Conservation (phyloP, 2,888 invertebrate species). For the Megaustenia siamemsis region DNA sequence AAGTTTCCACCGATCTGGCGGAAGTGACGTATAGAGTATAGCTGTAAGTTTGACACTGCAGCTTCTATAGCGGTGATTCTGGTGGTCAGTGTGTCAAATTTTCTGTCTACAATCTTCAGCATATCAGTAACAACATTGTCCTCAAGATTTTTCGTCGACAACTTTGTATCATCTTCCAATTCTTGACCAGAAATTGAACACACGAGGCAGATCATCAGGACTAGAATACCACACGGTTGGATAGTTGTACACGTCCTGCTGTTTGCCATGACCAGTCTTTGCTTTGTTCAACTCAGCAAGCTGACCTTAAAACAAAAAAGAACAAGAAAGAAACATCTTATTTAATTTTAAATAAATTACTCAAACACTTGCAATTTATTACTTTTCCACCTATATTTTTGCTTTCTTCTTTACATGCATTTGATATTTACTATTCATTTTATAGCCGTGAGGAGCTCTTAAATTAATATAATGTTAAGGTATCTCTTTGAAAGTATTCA, state of each 20-base stretch:
- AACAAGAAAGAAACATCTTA: background rate
- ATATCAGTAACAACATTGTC: conserved; percentile 67
- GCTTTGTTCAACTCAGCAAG: background rate
- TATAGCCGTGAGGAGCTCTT: too few relatives aligned
- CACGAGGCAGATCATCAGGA: background rate
- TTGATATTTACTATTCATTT: too few relatives aligned
- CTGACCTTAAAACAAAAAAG: background rate
- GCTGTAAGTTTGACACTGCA: conserved; percentile 69
- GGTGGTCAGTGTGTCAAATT: conserved; percentile 71
- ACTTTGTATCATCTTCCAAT: background rate
- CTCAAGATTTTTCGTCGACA: conserved; percentile 57
- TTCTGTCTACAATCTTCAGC: conserved; percentile 70
- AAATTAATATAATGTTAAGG: too few relatives aligned
- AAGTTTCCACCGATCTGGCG: conserved; percentile 67
- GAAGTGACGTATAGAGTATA: conserved; percentile 71
- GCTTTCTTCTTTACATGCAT: background rate
- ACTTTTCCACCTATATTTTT: background rate
- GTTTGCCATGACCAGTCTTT: background rate
- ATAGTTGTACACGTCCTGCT: too few relatives aligned
- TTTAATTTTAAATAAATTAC: too few relatives aligned
- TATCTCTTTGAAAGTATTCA: too few relatives aligned
- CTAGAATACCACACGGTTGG: background rate
- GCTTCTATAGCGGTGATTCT: conserved; percentile 68
- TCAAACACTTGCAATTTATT: too few relatives aligned
- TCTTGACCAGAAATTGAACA: background rate